phyloP scores from a whole-genome alignment of 2,797 vertebrate species.

The Crocidura indochinensis region DNA sequence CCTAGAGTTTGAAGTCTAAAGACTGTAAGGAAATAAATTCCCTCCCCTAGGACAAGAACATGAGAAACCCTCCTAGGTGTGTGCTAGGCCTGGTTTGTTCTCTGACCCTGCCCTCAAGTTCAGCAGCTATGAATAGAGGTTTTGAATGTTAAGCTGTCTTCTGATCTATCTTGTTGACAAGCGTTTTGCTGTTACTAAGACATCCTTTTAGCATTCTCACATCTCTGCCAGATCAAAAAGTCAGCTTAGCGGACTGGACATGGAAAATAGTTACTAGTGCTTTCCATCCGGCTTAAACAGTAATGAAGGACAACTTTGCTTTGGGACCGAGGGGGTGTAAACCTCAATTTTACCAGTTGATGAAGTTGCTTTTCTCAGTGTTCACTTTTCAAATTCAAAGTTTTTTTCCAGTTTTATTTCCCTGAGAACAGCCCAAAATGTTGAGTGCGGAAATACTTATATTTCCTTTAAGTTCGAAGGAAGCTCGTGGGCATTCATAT shows the following conservation, averaged over 20 bases:
- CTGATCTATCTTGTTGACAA: slow-evolving; percentile 74
- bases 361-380: slow-evolving; percentile 30
- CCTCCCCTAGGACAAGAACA: slow-evolving; percentile 57
- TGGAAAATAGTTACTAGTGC: slow-evolving; percentile 80
- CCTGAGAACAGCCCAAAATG: slow-evolving; percentile 43
- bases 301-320: not conserved
- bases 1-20: not conserved
- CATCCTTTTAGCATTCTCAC: slow-evolving; percentile 82
- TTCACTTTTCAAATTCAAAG: slow-evolving; percentile 51
- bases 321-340: not conserved
- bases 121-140: slow-evolving; percentile 86
- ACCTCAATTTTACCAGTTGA: slow-evolving; percentile 8
- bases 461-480: slow-evolving; percentile 62
- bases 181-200: slow-evolving; percentile 86
- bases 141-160: slow-evolving; percentile 55
- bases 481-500: not conserved
- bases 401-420: slow-evolving; percentile 53
- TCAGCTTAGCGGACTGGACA: slow-evolving; percentile 72
- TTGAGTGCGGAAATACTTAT: slow-evolving; percentile 30
- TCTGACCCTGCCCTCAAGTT: slow-evolving; percentile 82
- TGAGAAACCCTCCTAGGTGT: slow-evolving; percentile 63
- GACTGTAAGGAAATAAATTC: slow-evolving; percentile 61
- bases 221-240: slow-evolving; percentile 79
- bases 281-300: slow-evolving; percentile 73
- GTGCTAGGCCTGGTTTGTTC: slow-evolving; percentile 22